Evolutionary conservation across 2,113 vertebrate genomes (phyloP), one percentile per base, ranked within the genome.

Genomic region (Scomber scombrus): DNA sequence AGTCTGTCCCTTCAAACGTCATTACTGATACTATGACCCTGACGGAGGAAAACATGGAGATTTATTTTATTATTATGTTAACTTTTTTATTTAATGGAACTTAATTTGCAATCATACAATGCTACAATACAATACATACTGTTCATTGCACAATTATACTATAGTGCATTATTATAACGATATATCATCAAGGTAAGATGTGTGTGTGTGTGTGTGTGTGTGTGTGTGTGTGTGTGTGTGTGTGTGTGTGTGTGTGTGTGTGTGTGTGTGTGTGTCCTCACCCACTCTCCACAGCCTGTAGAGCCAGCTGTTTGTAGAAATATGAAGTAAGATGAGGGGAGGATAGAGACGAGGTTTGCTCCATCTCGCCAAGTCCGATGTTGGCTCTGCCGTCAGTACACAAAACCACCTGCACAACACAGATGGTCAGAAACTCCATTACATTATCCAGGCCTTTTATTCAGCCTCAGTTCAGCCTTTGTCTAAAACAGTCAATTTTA

Each of bases 361-460:
- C 93, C 78, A 95, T 69, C 49, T 94, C 90, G 0, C 95, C 95
- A 7, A 96, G 79, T 26, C 95, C 95, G 0, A 94, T 94, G 85
- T 96, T 96, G 29, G 95, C 95, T 62, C 45, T 86, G 50, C 95
- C 95, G 4, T 96, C 95, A 3, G 95, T 95, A 19, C 95, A 95
- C 82, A 96, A 84, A 70, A 96, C 92, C 23, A 96, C 95, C 95
- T 96, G 82, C 12, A 78, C 62, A 15, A 79, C 49, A 75, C 47
- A 70, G 7, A 68, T 45, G 11, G 55, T 18, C 5, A 19, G 8
- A 13, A n/a, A 19, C 47, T 43, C 2, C 55, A 31, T 67, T 23
- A 55, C 23, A 1, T 23, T 23, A 23, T 23, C 23, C 23, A 23
- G 23, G 23, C 23, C 23, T 23, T 23, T 23, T 3, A 23, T 2